phyloP scores from a whole-genome alignment of 2,797 vertebrate genomes.

The Triplophysa bombifrons region DNA sequence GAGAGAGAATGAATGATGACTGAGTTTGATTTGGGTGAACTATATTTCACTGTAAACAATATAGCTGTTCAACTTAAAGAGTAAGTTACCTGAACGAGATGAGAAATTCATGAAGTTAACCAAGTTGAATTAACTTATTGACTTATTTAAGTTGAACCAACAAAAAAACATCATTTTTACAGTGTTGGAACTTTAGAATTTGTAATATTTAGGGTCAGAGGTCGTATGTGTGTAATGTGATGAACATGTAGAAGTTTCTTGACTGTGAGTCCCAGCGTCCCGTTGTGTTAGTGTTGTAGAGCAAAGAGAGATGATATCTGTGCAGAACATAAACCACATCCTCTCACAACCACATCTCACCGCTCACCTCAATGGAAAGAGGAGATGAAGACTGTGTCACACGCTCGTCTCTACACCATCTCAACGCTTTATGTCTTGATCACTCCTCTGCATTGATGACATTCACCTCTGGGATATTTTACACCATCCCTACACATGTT shows the following conservation, averaged over 20 bases:
- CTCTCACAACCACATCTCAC: constrained; percentile 68
- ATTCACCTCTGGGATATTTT: too few species aligned
- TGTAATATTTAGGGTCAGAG: constrained; percentile 17
- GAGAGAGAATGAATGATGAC: too few species aligned
- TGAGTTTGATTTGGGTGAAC: too few species aligned
- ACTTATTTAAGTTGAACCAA: too few species aligned
- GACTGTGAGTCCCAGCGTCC: constrained; percentile 32
- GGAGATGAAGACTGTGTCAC: constrained; percentile 29
- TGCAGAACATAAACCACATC: constrained; percentile 76
- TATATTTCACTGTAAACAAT: too few species aligned
- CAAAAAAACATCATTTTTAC: too few species aligned
- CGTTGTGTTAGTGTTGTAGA: constrained; percentile 61
- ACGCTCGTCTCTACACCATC: not conserved
- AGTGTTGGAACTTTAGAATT: too few species aligned
- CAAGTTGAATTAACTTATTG: too few species aligned
- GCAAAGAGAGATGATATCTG: constrained; percentile 68
- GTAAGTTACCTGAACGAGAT: too few species aligned
- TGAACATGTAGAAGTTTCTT: constrained; percentile 38
- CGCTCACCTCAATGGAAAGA: constrained; percentile 65
- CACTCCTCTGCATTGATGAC: not conserved
- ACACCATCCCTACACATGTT: too few species aligned
- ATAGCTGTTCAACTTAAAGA: too few species aligned
- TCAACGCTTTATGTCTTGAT: not conserved
- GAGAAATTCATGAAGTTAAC: too few species aligned
- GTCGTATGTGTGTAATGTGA: constrained; percentile 32